Percentiles rank a stretch among this genome's conserved stretches.
These are phyloP conservation scores for Otis tarda DNA, from an alignment of 2,113 vertebrate species.

Conservation along the genomic window DNA sequence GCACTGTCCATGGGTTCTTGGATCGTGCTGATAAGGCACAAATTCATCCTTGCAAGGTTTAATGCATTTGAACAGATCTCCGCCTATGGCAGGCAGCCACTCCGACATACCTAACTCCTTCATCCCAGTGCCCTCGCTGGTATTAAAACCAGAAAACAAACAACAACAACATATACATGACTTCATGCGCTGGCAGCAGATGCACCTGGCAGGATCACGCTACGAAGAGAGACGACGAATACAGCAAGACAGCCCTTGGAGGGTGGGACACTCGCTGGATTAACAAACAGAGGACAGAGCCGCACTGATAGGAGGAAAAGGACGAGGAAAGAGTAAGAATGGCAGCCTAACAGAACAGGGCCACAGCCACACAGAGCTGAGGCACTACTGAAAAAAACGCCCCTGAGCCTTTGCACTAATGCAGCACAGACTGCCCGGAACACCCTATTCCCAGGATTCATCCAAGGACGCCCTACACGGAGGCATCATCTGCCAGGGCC, in stretches of 20 bases:
- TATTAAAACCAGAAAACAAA: not conserved
- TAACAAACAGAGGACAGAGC: not conserved
- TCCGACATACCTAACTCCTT: not conserved
- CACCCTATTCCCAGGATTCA: not conserved
- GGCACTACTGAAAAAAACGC: too few species aligned
- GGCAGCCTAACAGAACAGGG: not conserved
- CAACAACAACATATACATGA: not conserved
- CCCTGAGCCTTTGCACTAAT: fast-evolving
- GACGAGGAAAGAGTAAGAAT: not conserved
- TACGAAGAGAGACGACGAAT: not conserved
- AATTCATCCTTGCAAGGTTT: not conserved
- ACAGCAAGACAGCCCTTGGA: not conserved
- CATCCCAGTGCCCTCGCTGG: not conserved
- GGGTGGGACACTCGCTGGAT: not conserved
- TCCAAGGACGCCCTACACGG: not conserved
- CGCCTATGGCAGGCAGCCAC: not conserved
- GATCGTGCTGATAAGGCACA: not conserved
- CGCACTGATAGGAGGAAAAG: not conserved
- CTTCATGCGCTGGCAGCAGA: conserved; percentile 43
- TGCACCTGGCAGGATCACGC: not conserved
- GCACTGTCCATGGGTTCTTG: not conserved
- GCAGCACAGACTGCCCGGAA: not conserved
- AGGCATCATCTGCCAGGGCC: not conserved
- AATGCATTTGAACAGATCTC: not conserved
- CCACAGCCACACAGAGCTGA: not conserved